These are phyloP conservation scores for Umimayanthus chanpuru DNA, from an alignment of 92 coral and sea anemone species.

Conservation along the genomic window DNA sequence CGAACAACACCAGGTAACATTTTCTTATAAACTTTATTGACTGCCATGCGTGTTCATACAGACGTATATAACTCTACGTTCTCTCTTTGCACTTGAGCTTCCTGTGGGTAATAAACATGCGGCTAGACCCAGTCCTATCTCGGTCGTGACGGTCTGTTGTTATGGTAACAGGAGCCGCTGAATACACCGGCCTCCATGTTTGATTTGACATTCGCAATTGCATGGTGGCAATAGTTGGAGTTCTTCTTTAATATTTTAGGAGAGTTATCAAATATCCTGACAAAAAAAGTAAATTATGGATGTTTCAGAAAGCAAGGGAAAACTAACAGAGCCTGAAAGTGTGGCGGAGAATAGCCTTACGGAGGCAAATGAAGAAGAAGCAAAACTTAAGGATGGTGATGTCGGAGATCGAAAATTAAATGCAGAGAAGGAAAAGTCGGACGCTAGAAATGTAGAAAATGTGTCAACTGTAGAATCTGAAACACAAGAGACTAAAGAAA, in stretches of 20 bases:
- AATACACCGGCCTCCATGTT: slow-evolving; percentile 39
- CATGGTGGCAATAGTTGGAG: neutral
- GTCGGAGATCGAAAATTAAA: neutral
- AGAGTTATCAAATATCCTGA: neutral
- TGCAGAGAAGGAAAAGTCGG: neutral
- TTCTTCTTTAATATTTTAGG: neutral
- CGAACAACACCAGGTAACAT: too few relatives aligned
- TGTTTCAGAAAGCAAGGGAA: slow-evolving; percentile 29
- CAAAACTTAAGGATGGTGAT: neutral
- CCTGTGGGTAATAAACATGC: too few relatives aligned
- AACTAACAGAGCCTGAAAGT: slow-evolving; percentile 5
- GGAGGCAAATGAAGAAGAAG: neutral
- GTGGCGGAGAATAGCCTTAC: neutral
- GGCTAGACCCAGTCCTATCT: neutral
- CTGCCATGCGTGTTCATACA: too few relatives aligned
- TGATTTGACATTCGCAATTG: neutral
- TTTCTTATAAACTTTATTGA: too few relatives aligned
- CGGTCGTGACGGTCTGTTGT: neutral
- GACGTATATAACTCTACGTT: too few relatives aligned
- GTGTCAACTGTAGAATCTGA: neutral
- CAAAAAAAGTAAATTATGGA: neutral
- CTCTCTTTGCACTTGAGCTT: too few relatives aligned
- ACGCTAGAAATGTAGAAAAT: neutral
- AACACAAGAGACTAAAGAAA: neutral
- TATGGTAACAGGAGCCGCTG: slow-evolving; percentile 24